phyloP scores from a whole-genome alignment of 2,797 vertebrate species.

The Siniperca scherzeri region DNA sequence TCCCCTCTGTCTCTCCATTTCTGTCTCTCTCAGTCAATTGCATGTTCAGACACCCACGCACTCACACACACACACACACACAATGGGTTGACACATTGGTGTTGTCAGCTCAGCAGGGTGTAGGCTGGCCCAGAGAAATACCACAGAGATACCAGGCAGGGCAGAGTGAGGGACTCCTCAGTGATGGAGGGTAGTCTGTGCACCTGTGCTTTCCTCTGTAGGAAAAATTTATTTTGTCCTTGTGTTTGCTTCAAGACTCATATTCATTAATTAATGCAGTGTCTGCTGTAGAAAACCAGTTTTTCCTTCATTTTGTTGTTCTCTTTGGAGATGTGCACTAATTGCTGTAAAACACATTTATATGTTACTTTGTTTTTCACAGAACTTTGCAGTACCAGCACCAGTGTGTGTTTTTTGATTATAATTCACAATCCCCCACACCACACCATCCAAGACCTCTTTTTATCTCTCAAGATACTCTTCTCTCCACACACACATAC shows the following conservation, averaged over 20 bases:
- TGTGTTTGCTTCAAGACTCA: conserved; percentile 22
- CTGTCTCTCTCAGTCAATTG: conserved; percentile 39
- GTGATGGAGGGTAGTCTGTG: conserved; percentile 22
- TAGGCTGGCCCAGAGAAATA: conserved; percentile 47
- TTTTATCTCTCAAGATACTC: not conserved
- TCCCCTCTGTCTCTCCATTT: conserved; percentile 13
- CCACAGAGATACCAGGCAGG: conserved; percentile 30
- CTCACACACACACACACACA: conserved; percentile 24
- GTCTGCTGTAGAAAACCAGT: not conserved
- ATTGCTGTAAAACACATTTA: not conserved
- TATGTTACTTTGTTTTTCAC: not conserved
- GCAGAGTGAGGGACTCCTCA: conserved; percentile 12
- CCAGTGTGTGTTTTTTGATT: not conserved
- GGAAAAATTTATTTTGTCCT: not conserved
- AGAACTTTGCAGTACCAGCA: not conserved
- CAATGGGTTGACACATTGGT: conserved; percentile 45
- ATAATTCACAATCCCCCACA: not conserved
- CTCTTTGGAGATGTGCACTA: not conserved
- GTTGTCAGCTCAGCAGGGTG: conserved; percentile 66
- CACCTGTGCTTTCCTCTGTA: conserved; percentile 14
- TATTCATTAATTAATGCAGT: not conserved
- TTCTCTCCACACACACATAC: not conserved
- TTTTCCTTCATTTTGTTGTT: not conserved
- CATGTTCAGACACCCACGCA: conserved; percentile 28
- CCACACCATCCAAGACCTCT: not conserved